Base-by-base conservation (phyloP, 2,797 vertebrate species). In the Aselliscus stoliczkanus region DNA sequence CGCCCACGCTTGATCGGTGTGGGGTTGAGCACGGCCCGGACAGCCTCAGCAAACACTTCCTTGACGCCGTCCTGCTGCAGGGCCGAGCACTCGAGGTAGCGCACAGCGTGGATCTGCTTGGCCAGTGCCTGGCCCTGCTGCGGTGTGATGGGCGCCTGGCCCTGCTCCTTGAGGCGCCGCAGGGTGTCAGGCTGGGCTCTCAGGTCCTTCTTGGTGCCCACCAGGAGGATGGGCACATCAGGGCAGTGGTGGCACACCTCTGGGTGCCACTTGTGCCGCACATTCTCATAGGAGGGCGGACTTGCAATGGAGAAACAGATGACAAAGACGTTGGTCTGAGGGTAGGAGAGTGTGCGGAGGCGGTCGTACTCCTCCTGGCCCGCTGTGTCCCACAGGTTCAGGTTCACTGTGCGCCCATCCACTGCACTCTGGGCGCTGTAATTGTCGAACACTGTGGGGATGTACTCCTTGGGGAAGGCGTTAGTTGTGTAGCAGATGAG, bases 391-490 rank as follows among this genome's bases (percentile, higher is more conserved):
- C 98, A 98, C 82, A 99, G 97, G 96, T 99, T 99, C 62, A 99
- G 94, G 96, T 98, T 98, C 72, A 99, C 96, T 29, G 98, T 99
- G 97, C 98, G 98, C 95, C 98, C 98, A 0, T 99, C 98, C 88
- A 99, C 98, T 0, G 98, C 98, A 54, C 98, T 98, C 98, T 99
- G 99, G 58, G 99, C 98, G 0, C 99, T 99, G 98, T 99, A 99
- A 97, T 99, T 99, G 98, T 99, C 99, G 39, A 99, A 99, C 96
- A 99, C 99, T 0, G 99, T 99, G 97, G 99, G 99, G 98, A 99
- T 98, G 97, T 99, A 99, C 93, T 99, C 99, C 95, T 99, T 99
- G 97, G 99, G 99, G 97, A 99, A 99, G 97, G 99, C 98, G 0
- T 99, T 99, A 96, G 99, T 99, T n/a, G 99, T 99, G 95, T 99